Percentiles rank a stretch among this genome's conserved stretches.
phyloP scores from a whole-genome alignment of 1,140 invertebrate genomes.

The Euschistus heros region DNA sequence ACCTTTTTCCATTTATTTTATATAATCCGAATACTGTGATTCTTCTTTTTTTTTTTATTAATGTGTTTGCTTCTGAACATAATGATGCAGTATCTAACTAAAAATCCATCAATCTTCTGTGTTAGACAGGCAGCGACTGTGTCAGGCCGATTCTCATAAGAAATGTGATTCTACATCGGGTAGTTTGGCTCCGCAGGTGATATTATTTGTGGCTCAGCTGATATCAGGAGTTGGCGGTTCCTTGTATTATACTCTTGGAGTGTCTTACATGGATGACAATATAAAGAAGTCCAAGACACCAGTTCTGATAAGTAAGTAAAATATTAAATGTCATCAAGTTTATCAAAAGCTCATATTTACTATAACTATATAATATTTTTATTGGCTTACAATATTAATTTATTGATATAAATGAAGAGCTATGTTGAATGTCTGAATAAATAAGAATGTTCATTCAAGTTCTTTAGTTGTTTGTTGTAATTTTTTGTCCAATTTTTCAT shows the following conservation, averaged over 20 bases:
- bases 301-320: constrained; percentile 37
- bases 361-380: not conserved
- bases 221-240: constrained; percentile 45
- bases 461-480: too few species aligned
- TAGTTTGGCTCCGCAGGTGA: constrained; percentile 37
- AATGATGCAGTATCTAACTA: not conserved
- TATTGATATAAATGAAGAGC: not conserved
- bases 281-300: constrained; percentile 46
- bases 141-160: constrained; percentile 31
- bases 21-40: not conserved
- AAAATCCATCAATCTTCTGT: constrained; percentile 28
- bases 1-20: not conserved
- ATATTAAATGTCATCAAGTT: constrained; percentile 9
- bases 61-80: not conserved
- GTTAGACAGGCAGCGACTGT: constrained; percentile 29
- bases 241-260: constrained; percentile 49
- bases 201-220: constrained; percentile 48
- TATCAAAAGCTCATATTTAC: not conserved
- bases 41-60: not conserved
- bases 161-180: constrained; percentile 31
- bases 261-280: constrained; percentile 60
- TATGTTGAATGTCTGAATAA: too few species aligned
- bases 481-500: too few species aligned
- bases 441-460: too few species aligned
- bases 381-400: not conserved